Evolutionary conservation across 2,113 vertebrate genomes (phyloP), one percentile per base, ranked within the genome.

Genomic region (Psettodes erumei): DNA sequence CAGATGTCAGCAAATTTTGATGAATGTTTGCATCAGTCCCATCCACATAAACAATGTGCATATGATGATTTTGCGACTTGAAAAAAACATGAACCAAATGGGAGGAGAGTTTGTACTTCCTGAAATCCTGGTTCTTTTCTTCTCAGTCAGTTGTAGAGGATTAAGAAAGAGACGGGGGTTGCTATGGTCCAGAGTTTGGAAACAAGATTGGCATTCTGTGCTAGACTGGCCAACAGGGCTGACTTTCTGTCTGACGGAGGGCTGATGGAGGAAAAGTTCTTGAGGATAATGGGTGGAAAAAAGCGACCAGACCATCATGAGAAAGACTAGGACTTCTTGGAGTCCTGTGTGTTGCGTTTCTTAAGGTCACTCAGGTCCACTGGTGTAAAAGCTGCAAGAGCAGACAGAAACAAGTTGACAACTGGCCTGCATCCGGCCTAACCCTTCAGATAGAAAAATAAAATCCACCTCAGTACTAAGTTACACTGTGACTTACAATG

Each of bases 351-450:
- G 91, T 91, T 96, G 86, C 96, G 93, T 84, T 95, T 95, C 89
- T 94, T 97, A 89, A 97, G 93, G 82, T 97, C 96, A 10, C 93
- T 96, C 92, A 98, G 93, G 93, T 98, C 96, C 56, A 98, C 93
- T 73, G 96, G 96, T 63, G 95, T 96, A 87, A 98, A 98, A 86
- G 95, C 96, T 98, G 92, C 42, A 78, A 84, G 28, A 77, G 12
- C 3, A 75, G 16, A 80, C 55, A 83, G 6, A 61, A 33, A 70
- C 7, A 69, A 35, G 6, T 11, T 28, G 23, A 71, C 61, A 37
- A 27, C 9, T 15, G 21, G 5, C 18, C 8, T 2, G 2, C 33
- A 19, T 16, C 59, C 23, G 7, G 48, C 23, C 51, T 23, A 23
- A 19, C 38, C 21, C 25, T 48, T 43, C 30, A 32, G 15, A 43